phyloP scores from a whole-genome alignment of 2,113 vertebrate genomes.

The Catharus bicknelli region DNA sequence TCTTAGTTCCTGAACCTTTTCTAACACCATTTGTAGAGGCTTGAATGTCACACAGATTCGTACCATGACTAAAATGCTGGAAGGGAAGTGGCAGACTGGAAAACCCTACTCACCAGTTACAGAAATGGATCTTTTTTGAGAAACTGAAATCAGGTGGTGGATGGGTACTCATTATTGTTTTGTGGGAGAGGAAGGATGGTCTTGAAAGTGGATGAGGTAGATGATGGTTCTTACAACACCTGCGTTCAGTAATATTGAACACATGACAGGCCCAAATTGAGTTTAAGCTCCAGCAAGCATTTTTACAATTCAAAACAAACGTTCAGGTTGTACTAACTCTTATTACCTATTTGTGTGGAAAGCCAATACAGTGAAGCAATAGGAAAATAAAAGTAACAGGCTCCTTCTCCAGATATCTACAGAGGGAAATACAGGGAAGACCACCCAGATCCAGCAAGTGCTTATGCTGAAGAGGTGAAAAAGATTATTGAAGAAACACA shows the following conservation, averaged over 20 bases:
- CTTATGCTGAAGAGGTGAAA: constrained; percentile 91
- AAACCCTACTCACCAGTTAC: not conserved
- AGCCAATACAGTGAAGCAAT: not conserved
- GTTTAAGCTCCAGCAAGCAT: not conserved
- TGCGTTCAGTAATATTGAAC: accelerated
- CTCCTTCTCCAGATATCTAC: constrained; percentile 91
- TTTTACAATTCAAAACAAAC: not conserved
- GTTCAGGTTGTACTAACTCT: not conserved
- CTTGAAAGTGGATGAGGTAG: not conserved
- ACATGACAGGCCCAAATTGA: not conserved
- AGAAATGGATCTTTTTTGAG: not conserved
- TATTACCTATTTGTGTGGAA: not conserved
- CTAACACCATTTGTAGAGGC: not conserved
- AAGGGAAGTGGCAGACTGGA: not conserved
- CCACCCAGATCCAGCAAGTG: constrained; percentile 83
- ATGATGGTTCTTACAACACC: not conserved
- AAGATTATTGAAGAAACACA: constrained; percentile 82
- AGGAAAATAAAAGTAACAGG: constrained; percentile 71
- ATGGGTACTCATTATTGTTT: not conserved
- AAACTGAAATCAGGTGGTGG: not conserved
- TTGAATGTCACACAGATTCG: not conserved
- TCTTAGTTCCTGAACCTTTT: not conserved
- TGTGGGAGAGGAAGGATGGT: not conserved
- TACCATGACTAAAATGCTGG: not conserved
- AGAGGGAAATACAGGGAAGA: constrained; percentile 91